Evolutionary conservation across 2,888 invertebrate genomes (phyloP), one percentile per base, ranked within the genome.

Genomic region (Sipha maydis): DNA sequence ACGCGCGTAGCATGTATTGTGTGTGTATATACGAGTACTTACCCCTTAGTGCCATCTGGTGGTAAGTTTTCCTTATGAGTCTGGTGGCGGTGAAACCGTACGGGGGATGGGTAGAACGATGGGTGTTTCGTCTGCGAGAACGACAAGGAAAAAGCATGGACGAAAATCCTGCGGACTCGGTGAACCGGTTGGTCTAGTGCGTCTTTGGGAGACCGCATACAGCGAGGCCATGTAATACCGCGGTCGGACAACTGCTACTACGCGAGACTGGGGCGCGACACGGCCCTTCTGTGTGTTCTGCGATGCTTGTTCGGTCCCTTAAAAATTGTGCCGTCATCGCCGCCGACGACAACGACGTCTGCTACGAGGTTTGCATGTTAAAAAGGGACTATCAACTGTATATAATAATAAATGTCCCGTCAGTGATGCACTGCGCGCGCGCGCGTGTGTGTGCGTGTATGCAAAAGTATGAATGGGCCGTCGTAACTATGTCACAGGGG

Each of bases 381-480:
- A 91, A 91, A 91, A 91, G 91, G 90, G 91, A 91, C 90, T 76
- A 54, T 21, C 79, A 73, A 79, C 77, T 69, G 34, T 90, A 90
- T 90, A 90, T 90, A 90, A 90, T 90, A 90, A 48, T 48, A 48
- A 90, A 90, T 90, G 73, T 31, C n/a, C 25, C 56, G 79, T 79
- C 78, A 34, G 31, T 71, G 71, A 34, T 83, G 73, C 83, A 83
- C 54, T 56, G 41, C n/a, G n/a, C 28, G 28, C 19, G 21, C 41
- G 9, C 28, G 21, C 82, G 90, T 90, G 9, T 76, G 41, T 76
- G 25, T 48, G 28, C 19, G 21, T 85, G 90, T 90, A 90, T 90
- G 90, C 90, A 90, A 91, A 91, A 91, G 90, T 90, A 91, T 91
- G 91, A 91, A 91, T 91, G 91, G 90, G 90, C 41, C 71, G 21